A percentile compares a stretch with the other conserved stretches of the same genome.
These are phyloP conservation scores for Lycaon pictus DNA, from an alignment of 2,113 vertebrate genomes.

Conservation along the genomic window DNA sequence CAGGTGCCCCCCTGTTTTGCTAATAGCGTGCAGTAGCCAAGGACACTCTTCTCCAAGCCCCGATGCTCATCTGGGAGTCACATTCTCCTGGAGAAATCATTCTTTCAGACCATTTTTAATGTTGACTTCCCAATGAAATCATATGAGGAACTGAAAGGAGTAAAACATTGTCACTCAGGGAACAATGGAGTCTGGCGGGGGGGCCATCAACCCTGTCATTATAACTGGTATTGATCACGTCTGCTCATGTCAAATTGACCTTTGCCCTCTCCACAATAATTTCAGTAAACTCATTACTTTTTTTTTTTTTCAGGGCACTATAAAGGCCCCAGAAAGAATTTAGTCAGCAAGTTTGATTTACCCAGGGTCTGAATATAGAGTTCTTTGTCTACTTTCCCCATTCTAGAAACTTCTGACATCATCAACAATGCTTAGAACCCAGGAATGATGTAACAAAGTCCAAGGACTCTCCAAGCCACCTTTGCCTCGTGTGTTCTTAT, in stretches of 20 bases:
- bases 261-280: neutral
- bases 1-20: no score
- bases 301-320: neutral
- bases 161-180: neutral
- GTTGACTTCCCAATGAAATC: neutral
- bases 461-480: neutral
- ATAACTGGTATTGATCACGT: neutral
- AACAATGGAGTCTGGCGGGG: rapidly evolving
- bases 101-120: neutral
- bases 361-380: neutral
- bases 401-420: neutral
- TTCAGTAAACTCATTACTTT: neutral
- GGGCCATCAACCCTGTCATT: rapidly evolving
- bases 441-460: neutral
- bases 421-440: neutral
- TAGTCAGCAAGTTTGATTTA: neutral
- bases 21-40: rapidly evolving
- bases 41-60: rapidly evolving
- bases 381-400: neutral
- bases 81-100: neutral
- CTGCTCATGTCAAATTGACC: neutral
- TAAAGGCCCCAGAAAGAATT: neutral
- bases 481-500: neutral
- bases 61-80: rapidly evolving
- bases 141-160: neutral